Evolutionary conservation across 2,888 invertebrate species (phyloP).

Genomic region (Urechis unicinctus): DNA sequence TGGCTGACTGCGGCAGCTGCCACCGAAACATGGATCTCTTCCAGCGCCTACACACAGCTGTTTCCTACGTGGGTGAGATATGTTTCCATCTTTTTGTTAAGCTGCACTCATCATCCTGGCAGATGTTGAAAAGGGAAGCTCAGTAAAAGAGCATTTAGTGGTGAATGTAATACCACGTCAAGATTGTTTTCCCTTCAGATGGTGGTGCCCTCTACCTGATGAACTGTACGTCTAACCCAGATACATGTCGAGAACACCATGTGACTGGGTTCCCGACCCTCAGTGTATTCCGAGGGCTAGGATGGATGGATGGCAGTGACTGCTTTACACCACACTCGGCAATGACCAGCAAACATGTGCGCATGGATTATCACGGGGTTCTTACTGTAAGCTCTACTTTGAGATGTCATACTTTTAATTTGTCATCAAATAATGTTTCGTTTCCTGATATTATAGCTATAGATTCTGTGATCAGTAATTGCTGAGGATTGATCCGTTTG

Average conservation of each 20-base stretch:
- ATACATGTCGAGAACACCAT: not conserved
- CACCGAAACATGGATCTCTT: not conserved
- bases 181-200: not conserved
- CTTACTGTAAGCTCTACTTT: not conserved
- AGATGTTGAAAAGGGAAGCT: no score
- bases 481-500: no score
- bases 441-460: no score
- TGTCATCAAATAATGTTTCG: no score
- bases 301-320: not conserved
- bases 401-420: no score
- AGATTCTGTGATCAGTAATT: no score
- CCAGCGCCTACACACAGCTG: not conserved
- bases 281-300: not conserved
- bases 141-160: no score
- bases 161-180: no score
- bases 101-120: not conserved
- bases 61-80: not conserved
- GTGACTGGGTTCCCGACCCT: not conserved
- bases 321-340: not conserved
- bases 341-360: not conserved
- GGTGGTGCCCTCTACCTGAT: not conserved
- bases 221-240: not conserved
- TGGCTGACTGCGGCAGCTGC: not conserved
- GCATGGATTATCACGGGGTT: not conserved
- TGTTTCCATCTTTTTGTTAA: no score